Conservation (phyloP, 1,140 invertebrate genomes). For the Drosophila asahinai region DNA sequence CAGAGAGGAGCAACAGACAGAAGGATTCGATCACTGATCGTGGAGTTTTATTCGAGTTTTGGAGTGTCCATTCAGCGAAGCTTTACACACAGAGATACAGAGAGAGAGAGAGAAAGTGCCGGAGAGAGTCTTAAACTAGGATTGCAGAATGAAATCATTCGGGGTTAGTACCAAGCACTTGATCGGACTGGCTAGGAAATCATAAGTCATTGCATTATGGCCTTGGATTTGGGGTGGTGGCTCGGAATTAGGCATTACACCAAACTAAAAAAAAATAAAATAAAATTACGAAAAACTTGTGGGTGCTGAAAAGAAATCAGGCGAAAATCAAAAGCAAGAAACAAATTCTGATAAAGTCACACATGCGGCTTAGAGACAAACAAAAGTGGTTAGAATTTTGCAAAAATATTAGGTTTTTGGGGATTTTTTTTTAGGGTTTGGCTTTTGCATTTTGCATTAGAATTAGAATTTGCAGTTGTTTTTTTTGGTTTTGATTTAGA, state of each 20-base stretch:
- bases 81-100: constrained; percentile 43
- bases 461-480: constrained; percentile 59
- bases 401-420: no score
- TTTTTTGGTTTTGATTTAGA: constrained; percentile 64
- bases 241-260: constrained; percentile 35
- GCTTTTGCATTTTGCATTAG: constrained; percentile 25
- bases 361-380: constrained; percentile 62
- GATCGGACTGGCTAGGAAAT: constrained; percentile 33
- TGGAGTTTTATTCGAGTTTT: background rate
- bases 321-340: constrained; percentile 17
- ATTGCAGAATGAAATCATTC: constrained; percentile 39
- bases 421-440: constrained; percentile 6
- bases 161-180: constrained; percentile 53
- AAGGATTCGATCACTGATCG: constrained; percentile 24
- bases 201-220: constrained; percentile 24
- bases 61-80: constrained; percentile 45
- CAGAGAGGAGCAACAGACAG: constrained; percentile 23
- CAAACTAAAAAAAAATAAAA: constrained; percentile 6
- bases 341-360: constrained; percentile 35
- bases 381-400: constrained; percentile 27
- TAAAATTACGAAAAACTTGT: constrained; percentile 10
- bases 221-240: constrained; percentile 23
- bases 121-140: constrained; percentile 43
- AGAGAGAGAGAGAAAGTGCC: constrained; percentile 25
- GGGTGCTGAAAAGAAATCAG: constrained; percentile 49